phyloP scores from a whole-genome alignment of 2,113 vertebrate species.

The Antechinus stuartii region DNA sequence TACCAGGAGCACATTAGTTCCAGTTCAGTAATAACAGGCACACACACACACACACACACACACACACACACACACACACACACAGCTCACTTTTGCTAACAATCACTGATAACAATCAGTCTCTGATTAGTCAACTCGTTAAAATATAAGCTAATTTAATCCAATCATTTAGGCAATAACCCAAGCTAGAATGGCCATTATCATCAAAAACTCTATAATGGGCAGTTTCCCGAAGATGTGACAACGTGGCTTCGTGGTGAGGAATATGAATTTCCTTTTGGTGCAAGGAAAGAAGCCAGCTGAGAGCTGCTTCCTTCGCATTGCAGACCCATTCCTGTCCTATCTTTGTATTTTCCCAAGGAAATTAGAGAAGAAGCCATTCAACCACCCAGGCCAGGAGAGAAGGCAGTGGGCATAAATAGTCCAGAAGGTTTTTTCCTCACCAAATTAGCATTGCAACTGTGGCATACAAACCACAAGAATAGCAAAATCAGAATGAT shows the following conservation, averaged over 20 bases:
- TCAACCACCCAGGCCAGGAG: not conserved
- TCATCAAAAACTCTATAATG: not conserved
- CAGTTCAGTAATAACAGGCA: slow-evolving; percentile 8
- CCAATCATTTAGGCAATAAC: slow-evolving; percentile 41
- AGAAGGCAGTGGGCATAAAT: not conserved
- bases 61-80: not conserved
- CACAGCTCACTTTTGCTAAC: slow-evolving; percentile 42
- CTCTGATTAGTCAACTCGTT: slow-evolving; percentile 52
- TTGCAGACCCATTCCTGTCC: rapidly evolving
- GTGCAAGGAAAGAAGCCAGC: not conserved
- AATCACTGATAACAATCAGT: slow-evolving; percentile 28
- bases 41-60: not conserved
- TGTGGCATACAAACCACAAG: rapidly evolving
- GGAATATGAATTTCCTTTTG: slow-evolving; percentile 35
- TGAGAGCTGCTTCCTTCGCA: slow-evolving; percentile 29
- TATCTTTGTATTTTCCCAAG: slow-evolving; percentile 37
- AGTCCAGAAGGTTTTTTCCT: slow-evolving; percentile 49
- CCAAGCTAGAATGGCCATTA: not conserved
- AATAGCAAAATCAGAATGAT: rapidly evolving
- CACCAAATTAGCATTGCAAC: not conserved
- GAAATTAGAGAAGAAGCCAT: slow-evolving; percentile 39
- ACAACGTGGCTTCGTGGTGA: not conserved
- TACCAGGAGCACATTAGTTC: not conserved
- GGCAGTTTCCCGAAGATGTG: not conserved
- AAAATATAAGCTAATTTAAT: slow-evolving; percentile 61